Evolutionary conservation across 2,113 vertebrate genomes (phyloP), one percentile per base, ranked within the genome.

Genomic region (Pyrgilauda ruficollis): DNA sequence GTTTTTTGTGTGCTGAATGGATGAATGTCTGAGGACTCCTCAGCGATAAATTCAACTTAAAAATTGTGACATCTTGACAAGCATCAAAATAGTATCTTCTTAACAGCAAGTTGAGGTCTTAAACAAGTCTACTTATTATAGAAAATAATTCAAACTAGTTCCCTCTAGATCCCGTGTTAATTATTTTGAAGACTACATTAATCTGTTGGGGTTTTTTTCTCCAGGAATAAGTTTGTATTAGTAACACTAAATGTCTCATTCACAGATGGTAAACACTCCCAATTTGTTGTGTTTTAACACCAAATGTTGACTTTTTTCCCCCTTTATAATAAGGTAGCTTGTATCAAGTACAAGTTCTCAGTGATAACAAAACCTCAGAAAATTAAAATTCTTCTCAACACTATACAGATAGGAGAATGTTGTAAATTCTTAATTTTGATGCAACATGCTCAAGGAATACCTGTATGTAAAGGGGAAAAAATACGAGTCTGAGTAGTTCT

Each of bases 321-420:
- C 64, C 16, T 43, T 14, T 89, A 33, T 66, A 52, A 58, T 66
- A 61, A 87, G 63, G 44, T 80, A 77, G 30, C 59, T 80, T 86
- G 35, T 87, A 56, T 80, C 11, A 75, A 90, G 88, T 33, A 50
- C n/a, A 63, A 69, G 6, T 89, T 86, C 46, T 73, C 58, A 76
- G 52, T 82, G 76, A 87, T 61, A 80, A 33, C 44, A 93, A 86
- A 72, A 76, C 7, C 33, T 84, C 50, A 80, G 44, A 93, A 93
- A 91, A 93, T 83, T 89, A 76, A 80, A 80, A 41, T 84, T 73
- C 10, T 76, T 81, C 39, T 80, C 63, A 61, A 74, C 15, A 12
- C 30, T 69, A 18, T 86, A 72, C 87, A 93, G 63, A 50, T 13
- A 61, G n/a, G 49, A 77, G 44, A 77, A 61, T 69, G 46, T 64